Evolutionary conservation across 2,113 vertebrate genomes (phyloP), one percentile per base, ranked within the genome.

Genomic region (Leptobrachium ailaonicum): DNA sequence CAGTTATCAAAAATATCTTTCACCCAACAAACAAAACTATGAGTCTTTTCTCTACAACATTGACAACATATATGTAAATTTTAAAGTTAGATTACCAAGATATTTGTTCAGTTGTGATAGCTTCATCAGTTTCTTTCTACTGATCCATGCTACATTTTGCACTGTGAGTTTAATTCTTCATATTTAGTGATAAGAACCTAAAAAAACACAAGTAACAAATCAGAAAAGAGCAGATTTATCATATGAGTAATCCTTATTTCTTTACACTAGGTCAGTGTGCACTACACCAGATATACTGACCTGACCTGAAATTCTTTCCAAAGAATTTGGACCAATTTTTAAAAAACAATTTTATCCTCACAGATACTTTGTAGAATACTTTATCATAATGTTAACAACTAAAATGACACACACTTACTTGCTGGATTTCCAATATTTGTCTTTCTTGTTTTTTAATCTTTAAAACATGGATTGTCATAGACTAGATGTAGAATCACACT

Each of bases 251-350:
- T 32, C 62, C 62, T 64, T n/a, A 4, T 32, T 32, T 66, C 14
- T 7, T 66, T n/a, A 68, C 2, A 11, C 12, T 7, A 6, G 41
- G 40, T 68, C 32, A 68, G 9, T 42, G n/a, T 41, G 10, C 41
- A 42, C 41, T 4, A 11, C 2, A 43, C 40, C 40, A 68, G 40
- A 10, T 3, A 11, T 68, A 43, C 43, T 43, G 41, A 8, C 40
- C 1, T 42, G 7, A n/a, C n/a, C n/a, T n/a, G n/a, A n/a, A 3
- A 68, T 68, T 68, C 41, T 43, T 42, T 9, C 12, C 66, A 3
- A 68, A 68, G 10, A 68, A 68, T 2, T 68, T 20, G 41, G 66
- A 68, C 66, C 66, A 68, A 42, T 68, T 42, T 42, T 41, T 12
- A 3, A 68, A 68, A 68, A 11, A 6, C 41, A 13, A 42, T 41